These are phyloP conservation scores for Lemur catta DNA, from an alignment of 2,797 vertebrate genomes.

Conservation along the genomic window DNA sequence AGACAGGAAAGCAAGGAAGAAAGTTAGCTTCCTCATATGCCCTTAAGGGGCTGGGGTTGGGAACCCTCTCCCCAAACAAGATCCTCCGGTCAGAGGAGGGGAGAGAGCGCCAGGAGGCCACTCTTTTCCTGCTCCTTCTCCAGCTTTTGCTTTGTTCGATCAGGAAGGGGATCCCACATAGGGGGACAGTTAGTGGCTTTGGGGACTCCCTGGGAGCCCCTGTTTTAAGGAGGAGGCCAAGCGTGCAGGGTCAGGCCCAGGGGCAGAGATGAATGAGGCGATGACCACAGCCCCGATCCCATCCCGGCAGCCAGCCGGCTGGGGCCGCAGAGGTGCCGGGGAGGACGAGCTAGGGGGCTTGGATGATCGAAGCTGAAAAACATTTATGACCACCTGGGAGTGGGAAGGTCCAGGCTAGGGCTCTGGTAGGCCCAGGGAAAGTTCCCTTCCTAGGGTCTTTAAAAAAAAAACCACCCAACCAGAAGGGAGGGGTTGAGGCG, in stretches of 20 bases:
- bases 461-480: too few species aligned
- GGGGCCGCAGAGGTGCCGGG: not conserved
- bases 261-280: not conserved
- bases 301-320: too few species aligned
- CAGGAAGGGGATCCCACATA: not conserved
- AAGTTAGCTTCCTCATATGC: conserved; percentile 39
- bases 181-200: not conserved
- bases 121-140: not conserved
- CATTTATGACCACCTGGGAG: conserved; percentile 11
- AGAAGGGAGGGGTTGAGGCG: not conserved
- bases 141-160: conserved; percentile 30
- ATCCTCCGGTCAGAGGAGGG: not conserved
- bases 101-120: not conserved
- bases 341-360: not conserved
- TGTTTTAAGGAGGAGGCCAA: conserved; percentile 40
- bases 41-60: not conserved
- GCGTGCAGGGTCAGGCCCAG: not conserved
- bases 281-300: not conserved
- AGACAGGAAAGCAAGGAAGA: not conserved
- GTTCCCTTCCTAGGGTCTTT: conserved; percentile 12
- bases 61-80: not conserved
- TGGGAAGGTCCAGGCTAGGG: not conserved
- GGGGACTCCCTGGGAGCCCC: not conserved
- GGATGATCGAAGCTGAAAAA: not conserved
- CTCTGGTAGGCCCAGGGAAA: not conserved